phyloP scores from a whole-genome alignment of 2,113 vertebrate species.

The Electrona antarctica region DNA sequence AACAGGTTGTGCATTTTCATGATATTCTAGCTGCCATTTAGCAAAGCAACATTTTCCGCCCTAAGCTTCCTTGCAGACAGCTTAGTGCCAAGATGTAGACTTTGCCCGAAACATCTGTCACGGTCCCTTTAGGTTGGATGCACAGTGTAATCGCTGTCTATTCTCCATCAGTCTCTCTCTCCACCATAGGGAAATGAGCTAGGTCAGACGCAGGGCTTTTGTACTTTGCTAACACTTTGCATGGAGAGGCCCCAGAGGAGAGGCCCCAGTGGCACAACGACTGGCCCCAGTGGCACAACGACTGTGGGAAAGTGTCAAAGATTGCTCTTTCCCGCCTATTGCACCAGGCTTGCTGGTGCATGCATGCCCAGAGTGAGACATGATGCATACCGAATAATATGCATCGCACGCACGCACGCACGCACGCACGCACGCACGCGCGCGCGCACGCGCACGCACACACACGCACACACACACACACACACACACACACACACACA shows the following conservation, averaged over 20 bases:
- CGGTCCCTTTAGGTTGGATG: constrained; percentile 36
- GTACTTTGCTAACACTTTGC: constrained; percentile 60
- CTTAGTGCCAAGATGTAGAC: constrained; percentile 33
- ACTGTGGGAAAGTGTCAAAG: constrained; percentile 32
- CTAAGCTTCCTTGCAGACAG: background rate
- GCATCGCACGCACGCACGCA: background rate
- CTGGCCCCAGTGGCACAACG: constrained; percentile 30
- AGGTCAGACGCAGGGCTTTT: constrained; percentile 59
- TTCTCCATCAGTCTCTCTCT: constrained; percentile 23
- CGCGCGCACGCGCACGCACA: constrained; percentile 9
- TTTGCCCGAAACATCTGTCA: constrained; percentile 48
- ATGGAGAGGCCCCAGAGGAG: constrained; percentile 50
- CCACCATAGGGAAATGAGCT: constrained; percentile 71
- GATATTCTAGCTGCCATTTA: background rate
- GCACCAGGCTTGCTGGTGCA: constrained; percentile 3
- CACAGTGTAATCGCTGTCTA: constrained; percentile 38
- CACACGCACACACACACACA: constrained; percentile 14
- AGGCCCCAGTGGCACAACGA: too few species aligned
- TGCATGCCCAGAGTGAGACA: constrained; percentile 12
- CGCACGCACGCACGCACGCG: background rate
- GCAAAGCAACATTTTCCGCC: background rate
- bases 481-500: constrained; percentile 5
- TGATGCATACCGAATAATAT: constrained; percentile 4
- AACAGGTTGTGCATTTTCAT: background rate
- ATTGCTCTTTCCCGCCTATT: background rate